Conservation (phyloP, 2,888 invertebrate genomes). For the Leptinotarsa rubiginosa region DNA sequence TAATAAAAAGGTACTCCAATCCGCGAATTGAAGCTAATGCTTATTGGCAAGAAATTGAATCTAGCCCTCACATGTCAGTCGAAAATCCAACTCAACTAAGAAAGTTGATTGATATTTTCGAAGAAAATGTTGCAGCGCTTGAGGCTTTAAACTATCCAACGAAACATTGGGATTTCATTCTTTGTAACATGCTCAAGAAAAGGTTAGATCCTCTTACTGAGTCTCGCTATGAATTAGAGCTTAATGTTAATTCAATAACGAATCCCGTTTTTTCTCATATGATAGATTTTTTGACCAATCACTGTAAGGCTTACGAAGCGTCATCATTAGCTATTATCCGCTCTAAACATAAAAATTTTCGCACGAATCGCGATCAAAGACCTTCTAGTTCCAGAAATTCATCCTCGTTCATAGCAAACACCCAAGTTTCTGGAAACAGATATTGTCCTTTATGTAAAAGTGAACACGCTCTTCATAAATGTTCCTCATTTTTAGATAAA, state of each 20-base stretch:
- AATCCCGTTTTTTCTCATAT: background rate
- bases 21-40: constrained; percentile 8
- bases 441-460: background rate
- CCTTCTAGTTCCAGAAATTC: background rate
- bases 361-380: background rate
- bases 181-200: constrained; percentile 16
- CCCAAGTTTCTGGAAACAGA: background rate
- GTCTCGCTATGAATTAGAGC: background rate
- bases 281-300: background rate
- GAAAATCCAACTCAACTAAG: constrained; percentile 15
- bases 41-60: constrained; percentile 15
- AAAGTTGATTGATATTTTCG: constrained; percentile 17
- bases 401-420: background rate
- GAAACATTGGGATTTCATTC: constrained; percentile 9
- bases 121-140: background rate
- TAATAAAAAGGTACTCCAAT: constrained; percentile 14
- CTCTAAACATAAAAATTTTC: background rate
- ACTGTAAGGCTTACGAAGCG: background rate
- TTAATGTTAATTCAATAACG: background rate
- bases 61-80: background rate
- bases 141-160: background rate
- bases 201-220: background rate
- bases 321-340: background rate
- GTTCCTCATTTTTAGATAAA: background rate
- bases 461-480: background rate